A percentile compares a stretch with the other conserved stretches of the same genome.
phyloP scores from a whole-genome alignment of 2,888 invertebrate genomes.

The Aspidiotus rigidus region DNA sequence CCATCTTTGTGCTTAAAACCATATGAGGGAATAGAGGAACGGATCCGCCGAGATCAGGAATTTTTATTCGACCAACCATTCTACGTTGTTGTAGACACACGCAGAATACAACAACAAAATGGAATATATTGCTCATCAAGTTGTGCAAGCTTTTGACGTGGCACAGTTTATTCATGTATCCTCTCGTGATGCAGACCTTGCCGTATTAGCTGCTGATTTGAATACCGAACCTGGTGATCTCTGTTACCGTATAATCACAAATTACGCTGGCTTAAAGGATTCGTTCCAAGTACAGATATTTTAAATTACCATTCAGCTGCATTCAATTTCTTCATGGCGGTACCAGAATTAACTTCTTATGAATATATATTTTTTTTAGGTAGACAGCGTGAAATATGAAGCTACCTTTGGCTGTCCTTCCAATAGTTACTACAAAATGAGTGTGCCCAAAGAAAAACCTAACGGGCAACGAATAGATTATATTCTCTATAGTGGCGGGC shows the following conservation, averaged over 20 bases:
- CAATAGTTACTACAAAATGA: conserved; percentile 67
- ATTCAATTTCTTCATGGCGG: neutral
- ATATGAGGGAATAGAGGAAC: too few relatives aligned
- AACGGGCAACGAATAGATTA: conserved; percentile 88
- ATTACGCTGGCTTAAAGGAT: conserved; percentile 31
- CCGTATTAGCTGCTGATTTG: conserved; percentile 86
- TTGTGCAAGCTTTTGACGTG: conserved; percentile 87
- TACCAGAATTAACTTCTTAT: neutral
- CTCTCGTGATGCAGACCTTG: conserved; percentile 64
- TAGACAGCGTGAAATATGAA: conserved; percentile 12
- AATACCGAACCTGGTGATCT: conserved; percentile 65
- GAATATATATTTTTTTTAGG: neutral
- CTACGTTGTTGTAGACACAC: conserved; percentile 60
- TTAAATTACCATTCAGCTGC: neutral
- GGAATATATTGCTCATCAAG: conserved; percentile 83
- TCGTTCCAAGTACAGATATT: conserved; percentile 19
- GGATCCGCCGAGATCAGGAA: too few relatives aligned
- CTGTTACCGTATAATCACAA: conserved; percentile 33
- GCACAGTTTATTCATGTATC: conserved; percentile 89
- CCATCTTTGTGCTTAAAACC: too few relatives aligned
- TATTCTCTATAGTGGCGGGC: conserved; percentile 57
- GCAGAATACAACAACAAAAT: conserved; percentile 85
- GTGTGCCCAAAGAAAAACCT: conserved; percentile 46
- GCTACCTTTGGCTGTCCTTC: conserved; percentile 65
- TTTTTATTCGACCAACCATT: neutral